Conservation (phyloP, 2,113 vertebrate species). For the Pedionomus torquatus region DNA sequence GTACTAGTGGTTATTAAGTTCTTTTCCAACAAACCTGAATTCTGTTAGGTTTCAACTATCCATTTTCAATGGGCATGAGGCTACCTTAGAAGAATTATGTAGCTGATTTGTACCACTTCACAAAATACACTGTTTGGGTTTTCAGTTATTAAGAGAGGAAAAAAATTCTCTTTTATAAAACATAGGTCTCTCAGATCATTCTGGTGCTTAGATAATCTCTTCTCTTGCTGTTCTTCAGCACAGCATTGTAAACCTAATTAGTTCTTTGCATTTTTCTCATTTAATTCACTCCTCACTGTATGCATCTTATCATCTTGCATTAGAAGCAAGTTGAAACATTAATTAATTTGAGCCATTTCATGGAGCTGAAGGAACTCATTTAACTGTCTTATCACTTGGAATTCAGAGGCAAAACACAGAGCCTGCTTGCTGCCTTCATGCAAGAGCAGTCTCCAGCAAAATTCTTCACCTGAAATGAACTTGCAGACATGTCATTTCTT, state of each 20-base stretch:
- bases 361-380: background rate
- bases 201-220: background rate
- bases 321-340: constrained; percentile 8
- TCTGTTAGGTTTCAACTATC: background rate
- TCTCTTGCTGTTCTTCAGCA: background rate
- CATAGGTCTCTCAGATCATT: background rate
- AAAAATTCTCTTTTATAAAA: background rate
- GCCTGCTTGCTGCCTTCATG: background rate
- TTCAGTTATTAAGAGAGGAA: background rate
- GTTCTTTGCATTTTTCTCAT: background rate
- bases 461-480: background rate
- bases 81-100: background rate
- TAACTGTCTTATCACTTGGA: background rate
- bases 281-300: constrained; percentile 10
- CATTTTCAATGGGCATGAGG: background rate
- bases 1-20: background rate
- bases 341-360: constrained; percentile 47
- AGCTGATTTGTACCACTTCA: background rate
- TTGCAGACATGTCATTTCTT: background rate
- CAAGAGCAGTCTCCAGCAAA: background rate
- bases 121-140: constrained; percentile 16
- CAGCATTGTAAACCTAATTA: constrained; percentile 21
- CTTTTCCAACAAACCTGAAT: background rate
- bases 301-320: background rate
- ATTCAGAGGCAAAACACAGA: background rate